phyloP scores from a whole-genome alignment of 2,113 vertebrate species.

The Scortum barcoo region DNA sequence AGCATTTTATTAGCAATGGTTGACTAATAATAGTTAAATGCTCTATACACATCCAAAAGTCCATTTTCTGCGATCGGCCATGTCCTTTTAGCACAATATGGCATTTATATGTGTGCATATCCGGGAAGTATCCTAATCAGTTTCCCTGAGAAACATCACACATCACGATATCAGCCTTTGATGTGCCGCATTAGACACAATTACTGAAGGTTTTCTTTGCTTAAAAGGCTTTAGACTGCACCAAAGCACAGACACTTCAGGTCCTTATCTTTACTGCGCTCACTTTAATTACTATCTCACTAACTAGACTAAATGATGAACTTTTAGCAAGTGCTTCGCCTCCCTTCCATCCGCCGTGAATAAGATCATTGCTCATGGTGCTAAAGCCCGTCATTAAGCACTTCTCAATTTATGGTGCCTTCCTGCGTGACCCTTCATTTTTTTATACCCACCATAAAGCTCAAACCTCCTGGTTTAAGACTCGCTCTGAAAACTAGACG shows the following conservation, averaged over 20 bases:
- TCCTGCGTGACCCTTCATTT: constrained; percentile 14
- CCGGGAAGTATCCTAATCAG: neutral
- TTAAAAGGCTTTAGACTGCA: neutral
- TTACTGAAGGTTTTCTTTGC: neutral
- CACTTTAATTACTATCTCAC: constrained; percentile 34
- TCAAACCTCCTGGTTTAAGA: constrained; percentile 20
- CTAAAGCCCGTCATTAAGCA: constrained; percentile 40
- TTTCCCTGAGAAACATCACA: neutral
- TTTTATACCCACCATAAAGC: constrained; percentile 46
- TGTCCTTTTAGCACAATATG: too few relatives aligned
- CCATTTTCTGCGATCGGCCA: neutral
- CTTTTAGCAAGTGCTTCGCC: constrained; percentile 24
- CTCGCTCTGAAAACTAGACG: neutral
- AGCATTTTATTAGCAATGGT: neutral
- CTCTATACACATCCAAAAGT: neutral
- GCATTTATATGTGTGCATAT: too few relatives aligned
- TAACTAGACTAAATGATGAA: constrained; percentile 45
- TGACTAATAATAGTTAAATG: neutral
- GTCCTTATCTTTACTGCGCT: neutral
- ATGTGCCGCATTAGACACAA: constrained; percentile 4
- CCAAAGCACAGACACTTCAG: neutral
- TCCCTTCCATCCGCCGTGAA: neutral
- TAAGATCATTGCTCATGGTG: constrained; percentile 6
- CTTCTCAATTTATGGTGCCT: constrained; percentile 38
- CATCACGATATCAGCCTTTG: neutral